A percentile compares a stretch with the other conserved stretches of the same genome.
Evolutionary conservation across 2,113 vertebrate species (phyloP).

Genomic region (Laticauda laticaudata): DNA sequence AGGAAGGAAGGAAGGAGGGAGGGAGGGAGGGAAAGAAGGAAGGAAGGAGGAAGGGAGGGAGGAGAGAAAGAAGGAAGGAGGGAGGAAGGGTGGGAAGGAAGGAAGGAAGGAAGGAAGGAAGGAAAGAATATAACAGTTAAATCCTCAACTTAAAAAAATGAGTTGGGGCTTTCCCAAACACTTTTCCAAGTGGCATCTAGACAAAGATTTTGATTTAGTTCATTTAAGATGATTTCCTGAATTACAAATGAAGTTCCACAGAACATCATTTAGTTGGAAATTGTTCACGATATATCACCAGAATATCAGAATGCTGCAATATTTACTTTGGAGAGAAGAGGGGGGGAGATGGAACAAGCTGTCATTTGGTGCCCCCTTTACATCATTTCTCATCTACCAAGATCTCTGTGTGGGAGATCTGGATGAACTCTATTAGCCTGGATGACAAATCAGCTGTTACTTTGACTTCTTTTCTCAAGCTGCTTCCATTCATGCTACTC

Average conservation of each 20-base stretch:
- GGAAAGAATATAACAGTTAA: neutral
- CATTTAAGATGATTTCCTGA: neutral
- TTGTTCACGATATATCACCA: neutral
- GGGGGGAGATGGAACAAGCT: neutral
- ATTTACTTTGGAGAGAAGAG: neutral
- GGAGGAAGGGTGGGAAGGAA: neutral
- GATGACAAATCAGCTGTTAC: neutral
- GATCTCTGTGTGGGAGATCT: neutral
- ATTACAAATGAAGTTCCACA: neutral
- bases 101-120: constrained; percentile 14
- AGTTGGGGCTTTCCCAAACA: neutral
- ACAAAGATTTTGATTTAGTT: neutral
- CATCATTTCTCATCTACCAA: neutral
- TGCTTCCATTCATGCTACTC: neutral
- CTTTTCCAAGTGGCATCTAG: neutral
- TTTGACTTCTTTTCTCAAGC: neutral
- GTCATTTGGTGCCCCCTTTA: neutral
- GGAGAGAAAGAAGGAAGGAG: too few species aligned
- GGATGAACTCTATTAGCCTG: neutral
- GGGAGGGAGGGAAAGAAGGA: neutral
- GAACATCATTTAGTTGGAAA: neutral
- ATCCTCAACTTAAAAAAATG: constrained; percentile 28
- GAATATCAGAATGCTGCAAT: neutral
- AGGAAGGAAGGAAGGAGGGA: constrained; percentile 25
- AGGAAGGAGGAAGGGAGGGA: neutral